Conservation (phyloP, 2,888 invertebrate species). For the Sericinus montela region DNA sequence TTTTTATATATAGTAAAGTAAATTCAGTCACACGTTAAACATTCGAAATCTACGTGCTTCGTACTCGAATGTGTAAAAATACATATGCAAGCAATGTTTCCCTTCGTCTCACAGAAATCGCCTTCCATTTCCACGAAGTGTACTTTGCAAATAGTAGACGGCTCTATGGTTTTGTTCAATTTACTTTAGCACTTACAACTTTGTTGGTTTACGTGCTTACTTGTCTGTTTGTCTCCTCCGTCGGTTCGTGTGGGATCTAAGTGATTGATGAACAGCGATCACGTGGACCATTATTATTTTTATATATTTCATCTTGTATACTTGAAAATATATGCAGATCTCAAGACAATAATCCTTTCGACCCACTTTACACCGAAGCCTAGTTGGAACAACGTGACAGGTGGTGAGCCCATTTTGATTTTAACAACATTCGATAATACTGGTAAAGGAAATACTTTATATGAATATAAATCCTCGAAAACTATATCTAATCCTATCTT, state of each 20-base stretch:
- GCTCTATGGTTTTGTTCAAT: constrained; percentile 28
- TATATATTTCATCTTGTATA: no score
- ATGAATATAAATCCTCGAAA: no score
- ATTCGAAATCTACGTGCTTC: not conserved
- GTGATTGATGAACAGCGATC: constrained; percentile 2
- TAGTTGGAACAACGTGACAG: no score
- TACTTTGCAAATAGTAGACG: constrained; percentile 25
- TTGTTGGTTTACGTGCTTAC: constrained; percentile 26
- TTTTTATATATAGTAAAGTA: no score
- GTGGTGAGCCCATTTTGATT: no score
- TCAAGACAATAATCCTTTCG: no score
- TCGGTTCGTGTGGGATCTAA: constrained; percentile 4
- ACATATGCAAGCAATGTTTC: constrained; percentile 6
- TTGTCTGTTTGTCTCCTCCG: constrained; percentile 26
- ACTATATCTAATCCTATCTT: no score
- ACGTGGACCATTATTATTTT: not conserved
- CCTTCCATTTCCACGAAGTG: constrained; percentile 24
- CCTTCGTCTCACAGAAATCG: constrained; percentile 18
- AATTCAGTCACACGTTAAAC: not conserved
- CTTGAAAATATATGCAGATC: no score
- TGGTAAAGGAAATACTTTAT: no score
- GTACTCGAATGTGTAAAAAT: not conserved
- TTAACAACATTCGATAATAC: no score
- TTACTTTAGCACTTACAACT: constrained; percentile 19
- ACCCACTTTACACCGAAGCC: no score